Evolutionary conservation across 2,888 invertebrate species (phyloP).

Genomic region (Melieria crassipennis): DNA sequence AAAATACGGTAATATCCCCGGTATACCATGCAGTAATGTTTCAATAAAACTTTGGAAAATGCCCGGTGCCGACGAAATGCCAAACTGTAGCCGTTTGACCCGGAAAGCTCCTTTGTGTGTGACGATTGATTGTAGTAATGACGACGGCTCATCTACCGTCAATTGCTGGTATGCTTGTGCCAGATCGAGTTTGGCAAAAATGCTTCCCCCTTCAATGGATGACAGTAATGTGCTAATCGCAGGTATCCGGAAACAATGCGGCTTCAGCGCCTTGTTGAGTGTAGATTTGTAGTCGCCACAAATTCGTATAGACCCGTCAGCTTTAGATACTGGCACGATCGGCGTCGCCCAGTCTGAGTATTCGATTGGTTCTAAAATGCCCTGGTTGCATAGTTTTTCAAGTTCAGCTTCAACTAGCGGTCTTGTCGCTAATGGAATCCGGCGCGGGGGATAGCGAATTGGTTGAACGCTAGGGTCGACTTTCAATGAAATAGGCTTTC

Average conservation of each 20-base stretch:
- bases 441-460: constrained; percentile 11
- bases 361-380: too few species aligned
- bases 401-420: constrained; percentile 37
- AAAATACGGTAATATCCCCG: too few species aligned
- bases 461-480: constrained; percentile 12
- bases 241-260: constrained; percentile 46
- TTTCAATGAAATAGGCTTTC: constrained; percentile 6
- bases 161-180: too few species aligned
- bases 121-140: too few species aligned
- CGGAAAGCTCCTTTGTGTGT: too few species aligned
- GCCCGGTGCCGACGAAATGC: too few species aligned
- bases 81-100: too few species aligned
- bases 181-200: too few species aligned
- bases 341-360: too few species aligned
- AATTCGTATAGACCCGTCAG: constrained; percentile 46
- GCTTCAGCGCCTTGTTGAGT: constrained; percentile 49
- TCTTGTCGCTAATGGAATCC: constrained; percentile 13
- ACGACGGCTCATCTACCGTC: too few species aligned
- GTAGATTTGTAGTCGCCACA: constrained; percentile 51
- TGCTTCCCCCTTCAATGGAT: constrained; percentile 44
- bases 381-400: constrained; percentile 37
- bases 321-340: constrained; percentile 37
- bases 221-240: constrained; percentile 33
- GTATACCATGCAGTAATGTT: too few species aligned
- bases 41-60: too few species aligned